These are phyloP conservation scores for Phalacrocorax aristotelis DNA, from an alignment of 2,113 vertebrate genomes.

Conservation along the genomic window DNA sequence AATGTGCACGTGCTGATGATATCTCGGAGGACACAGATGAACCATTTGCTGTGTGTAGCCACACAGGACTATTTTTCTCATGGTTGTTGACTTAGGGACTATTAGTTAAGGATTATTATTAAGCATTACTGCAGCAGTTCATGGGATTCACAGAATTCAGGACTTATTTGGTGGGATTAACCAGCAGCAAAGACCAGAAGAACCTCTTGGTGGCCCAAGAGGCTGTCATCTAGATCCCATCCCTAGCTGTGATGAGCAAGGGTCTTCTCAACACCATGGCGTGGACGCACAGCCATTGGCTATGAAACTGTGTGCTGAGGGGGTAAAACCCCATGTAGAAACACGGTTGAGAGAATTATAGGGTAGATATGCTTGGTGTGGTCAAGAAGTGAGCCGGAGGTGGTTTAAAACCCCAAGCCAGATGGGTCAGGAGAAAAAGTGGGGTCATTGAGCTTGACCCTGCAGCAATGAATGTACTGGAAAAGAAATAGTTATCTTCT, in stretches of 20 bases:
- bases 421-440: not conserved
- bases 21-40: not conserved
- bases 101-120: not conserved
- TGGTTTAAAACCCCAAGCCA: not conserved
- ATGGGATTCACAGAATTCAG: not conserved
- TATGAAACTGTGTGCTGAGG: not conserved
- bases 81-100: not conserved
- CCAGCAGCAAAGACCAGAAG: not conserved
- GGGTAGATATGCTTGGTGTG: not conserved
- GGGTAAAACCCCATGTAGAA: not conserved
- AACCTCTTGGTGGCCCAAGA: not conserved
- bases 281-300: fast-evolving
- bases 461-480: not conserved
- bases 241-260: not conserved
- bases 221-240: not conserved
- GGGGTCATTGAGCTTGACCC: fast-evolving
- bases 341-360: not conserved
- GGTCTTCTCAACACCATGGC: not conserved
- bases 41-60: not conserved
- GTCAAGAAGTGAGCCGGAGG: not conserved
- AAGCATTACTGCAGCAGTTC: not conserved
- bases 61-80: not conserved
- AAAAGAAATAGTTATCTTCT: not conserved
- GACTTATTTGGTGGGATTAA: not conserved
- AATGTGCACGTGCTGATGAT: not conserved